Evolutionary conservation across 23 tunicate species (phyloP), one percentile per base, ranked within the genome.

Genomic region (Botrylloides violaceus): DNA sequence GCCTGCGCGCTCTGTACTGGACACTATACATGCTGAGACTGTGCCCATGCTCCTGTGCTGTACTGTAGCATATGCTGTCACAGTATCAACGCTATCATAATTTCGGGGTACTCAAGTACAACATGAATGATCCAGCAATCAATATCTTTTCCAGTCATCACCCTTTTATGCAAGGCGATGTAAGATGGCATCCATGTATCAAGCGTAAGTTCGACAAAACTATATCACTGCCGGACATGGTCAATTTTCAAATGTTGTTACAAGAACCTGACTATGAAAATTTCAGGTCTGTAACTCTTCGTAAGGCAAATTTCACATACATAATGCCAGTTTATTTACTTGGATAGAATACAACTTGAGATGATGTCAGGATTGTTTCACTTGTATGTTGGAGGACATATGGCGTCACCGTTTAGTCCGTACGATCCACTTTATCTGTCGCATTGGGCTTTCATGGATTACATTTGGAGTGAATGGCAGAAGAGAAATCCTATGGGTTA

Each of bases 371-470:
- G 85, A 4, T 48, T 87, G 2, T 87, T 87, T 60, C 95, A 87
- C 47, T 25, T 80, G 48, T 87, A 84, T 82, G 95, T 87, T 33
- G 95, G 95, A 21, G 95, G 95, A 49, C 95, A 87, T 58, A 87
- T 87, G 95, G 72, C 76, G 23, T 87, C 95, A 1, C 95, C 95
- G 5, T 87, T 87, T 49, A 76, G 95, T 71, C 86, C 95, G 3
- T 80, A 87, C 61, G 95, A 87, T 66, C 95, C 95, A 15, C 36
- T 87, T 26, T 87, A 60, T 61, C 55, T 87, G 30, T 87, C 95
- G 7, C 95, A 87, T 34, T 87, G 95, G 95, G 95, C 95, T n/a
- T 87, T 87, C 49, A 87, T 87, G 82, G 95, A 87, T 61, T 34
- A 61, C 33, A 49, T 87, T 5, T 87, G 86, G 86, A 59, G 75